Conservation (phyloP, 2,113 vertebrate genomes). For the Crotalus horridus region DNA sequence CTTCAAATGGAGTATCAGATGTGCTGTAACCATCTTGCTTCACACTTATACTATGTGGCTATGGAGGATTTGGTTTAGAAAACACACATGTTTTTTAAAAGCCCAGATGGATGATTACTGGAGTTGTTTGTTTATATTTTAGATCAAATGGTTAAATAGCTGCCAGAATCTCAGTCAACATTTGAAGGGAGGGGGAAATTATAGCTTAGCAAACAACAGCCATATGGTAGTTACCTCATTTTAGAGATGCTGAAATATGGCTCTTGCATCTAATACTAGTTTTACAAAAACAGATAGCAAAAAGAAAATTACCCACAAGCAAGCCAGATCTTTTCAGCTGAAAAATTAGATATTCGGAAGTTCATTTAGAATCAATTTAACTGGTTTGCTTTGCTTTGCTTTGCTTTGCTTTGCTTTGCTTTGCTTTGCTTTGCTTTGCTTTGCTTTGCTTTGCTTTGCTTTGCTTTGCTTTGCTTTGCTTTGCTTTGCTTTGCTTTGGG, state of each 20-base stretch:
- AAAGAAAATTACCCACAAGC: not conserved
- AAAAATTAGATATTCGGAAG: not conserved
- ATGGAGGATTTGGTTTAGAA: conserved; percentile 10
- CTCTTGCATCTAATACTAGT: conserved; percentile 15
- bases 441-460: not conserved
- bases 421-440: not conserved
- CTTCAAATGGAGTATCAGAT: conserved; percentile 12
- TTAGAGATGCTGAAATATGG: conserved; percentile 28
- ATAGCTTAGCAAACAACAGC: conserved; percentile 40
- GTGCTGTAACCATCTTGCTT: not conserved
- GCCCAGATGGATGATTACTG: conserved; percentile 17
- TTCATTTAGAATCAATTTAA: not conserved
- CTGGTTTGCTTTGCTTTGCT: not conserved
- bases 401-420: not conserved
- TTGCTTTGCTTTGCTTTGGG: not conserved
- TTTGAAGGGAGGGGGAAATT: conserved; percentile 42
- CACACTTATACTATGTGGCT: not conserved
- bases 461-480: not conserved
- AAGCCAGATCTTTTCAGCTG: conserved; percentile 1
- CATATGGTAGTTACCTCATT: conserved; percentile 44
- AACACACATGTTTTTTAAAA: not conserved
- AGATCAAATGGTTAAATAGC: conserved; percentile 40
- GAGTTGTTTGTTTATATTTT: conserved; percentile 55
- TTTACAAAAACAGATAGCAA: conserved; percentile 11
- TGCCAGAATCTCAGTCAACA: conserved; percentile 49